Evolutionary conservation across 2,888 invertebrate genomes (phyloP).

Genomic region (Colostygia pectinataria): DNA sequence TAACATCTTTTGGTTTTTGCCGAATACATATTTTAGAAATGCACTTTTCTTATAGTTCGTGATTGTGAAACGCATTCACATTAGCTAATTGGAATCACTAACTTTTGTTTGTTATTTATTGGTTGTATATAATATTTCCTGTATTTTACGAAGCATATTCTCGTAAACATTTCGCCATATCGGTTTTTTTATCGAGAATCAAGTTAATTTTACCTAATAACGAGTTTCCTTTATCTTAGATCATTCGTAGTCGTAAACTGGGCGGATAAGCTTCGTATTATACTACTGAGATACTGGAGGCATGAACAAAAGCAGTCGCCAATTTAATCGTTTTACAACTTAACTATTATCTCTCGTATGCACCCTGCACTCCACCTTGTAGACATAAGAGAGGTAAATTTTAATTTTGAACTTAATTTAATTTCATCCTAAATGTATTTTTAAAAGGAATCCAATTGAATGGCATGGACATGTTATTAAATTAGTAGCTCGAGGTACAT

Average conservation of each 20-base stretch:
- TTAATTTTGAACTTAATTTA: constrained; percentile 67
- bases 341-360: background rate
- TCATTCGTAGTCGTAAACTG: too few species aligned
- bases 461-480: constrained; percentile 64
- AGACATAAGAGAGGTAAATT: constrained; percentile 65
- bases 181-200: background rate
- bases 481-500: constrained; percentile 67
- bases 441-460: constrained; percentile 73
- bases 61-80: background rate
- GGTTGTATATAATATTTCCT: background rate
- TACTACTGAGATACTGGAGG: too few species aligned
- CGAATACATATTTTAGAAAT: constrained; percentile 14
- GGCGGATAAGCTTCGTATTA: too few species aligned
- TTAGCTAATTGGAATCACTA: constrained; percentile 5
- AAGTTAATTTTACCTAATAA: too few species aligned
- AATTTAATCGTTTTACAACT: background rate
- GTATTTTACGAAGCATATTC: constrained; percentile 3
- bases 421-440: constrained; percentile 65
- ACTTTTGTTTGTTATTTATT: constrained; percentile 4
- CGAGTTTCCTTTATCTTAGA: too few species aligned
- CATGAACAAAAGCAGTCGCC: too few species aligned
- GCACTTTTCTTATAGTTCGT: constrained; percentile 11
- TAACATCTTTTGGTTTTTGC: constrained; percentile 15
- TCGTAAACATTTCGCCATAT: background rate
- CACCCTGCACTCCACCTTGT: constrained; percentile 56